A percentile compares a stretch with the other conserved stretches of the same genome.
Conservation (phyloP, 2,797 vertebrate species). For the Pteronotus mesoamericanus region DNA sequence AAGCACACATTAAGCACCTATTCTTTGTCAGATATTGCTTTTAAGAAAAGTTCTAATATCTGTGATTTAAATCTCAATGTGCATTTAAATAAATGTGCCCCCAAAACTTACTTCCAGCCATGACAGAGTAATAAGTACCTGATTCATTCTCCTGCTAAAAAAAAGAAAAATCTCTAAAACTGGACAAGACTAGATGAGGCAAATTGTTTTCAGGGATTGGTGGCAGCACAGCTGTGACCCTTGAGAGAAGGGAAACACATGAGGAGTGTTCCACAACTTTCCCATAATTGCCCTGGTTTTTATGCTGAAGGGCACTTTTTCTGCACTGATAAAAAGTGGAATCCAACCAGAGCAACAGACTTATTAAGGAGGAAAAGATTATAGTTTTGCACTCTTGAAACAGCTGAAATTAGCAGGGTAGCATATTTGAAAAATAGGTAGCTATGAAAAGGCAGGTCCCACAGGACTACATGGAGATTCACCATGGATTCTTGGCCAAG, state of each 20-base stretch:
- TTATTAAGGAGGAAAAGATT: neutral
- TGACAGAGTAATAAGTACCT: neutral
- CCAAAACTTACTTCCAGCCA: neutral
- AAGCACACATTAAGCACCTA: neutral
- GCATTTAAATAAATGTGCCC: slow-evolving; percentile 15
- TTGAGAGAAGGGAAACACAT: neutral
- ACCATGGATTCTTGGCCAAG: neutral
- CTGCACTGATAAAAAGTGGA: neutral
- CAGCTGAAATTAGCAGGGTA: neutral
- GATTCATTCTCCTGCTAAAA: neutral
- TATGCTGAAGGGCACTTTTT: neutral
- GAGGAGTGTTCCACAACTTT: neutral
- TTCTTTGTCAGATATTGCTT: neutral
- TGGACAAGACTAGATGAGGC: neutral
- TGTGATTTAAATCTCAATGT: slow-evolving; percentile 11
- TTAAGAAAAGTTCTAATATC: neutral
- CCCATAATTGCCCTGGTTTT: neutral
- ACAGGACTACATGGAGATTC: neutral
- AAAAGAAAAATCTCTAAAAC: neutral
- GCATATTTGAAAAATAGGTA: neutral
- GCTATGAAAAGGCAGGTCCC: neutral
- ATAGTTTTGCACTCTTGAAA: neutral
- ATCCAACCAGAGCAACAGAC: neutral
- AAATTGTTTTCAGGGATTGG: neutral
- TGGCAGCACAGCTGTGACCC: neutral